phyloP scores from a whole-genome alignment of 2,113 vertebrate genomes.

The Anhinga rufa region DNA sequence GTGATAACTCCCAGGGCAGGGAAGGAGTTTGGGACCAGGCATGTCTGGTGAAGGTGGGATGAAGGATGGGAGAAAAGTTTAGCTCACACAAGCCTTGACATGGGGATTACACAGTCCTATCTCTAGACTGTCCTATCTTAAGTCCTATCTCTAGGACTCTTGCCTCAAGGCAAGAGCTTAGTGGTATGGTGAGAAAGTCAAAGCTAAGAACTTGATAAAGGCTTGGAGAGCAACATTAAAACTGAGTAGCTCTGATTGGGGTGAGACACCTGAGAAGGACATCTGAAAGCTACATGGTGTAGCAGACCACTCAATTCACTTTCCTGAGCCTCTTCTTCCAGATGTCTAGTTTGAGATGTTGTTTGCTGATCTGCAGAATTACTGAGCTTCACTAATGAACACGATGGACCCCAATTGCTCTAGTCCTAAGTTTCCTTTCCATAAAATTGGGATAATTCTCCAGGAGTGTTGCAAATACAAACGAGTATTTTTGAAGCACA shows the following conservation, averaged over 20 bases:
- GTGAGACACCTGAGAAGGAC: not conserved
- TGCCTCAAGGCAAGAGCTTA: not conserved
- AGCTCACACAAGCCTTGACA: not conserved
- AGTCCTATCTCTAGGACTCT: not conserved
- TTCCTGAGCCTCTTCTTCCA: not conserved
- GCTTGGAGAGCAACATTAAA: not conserved
- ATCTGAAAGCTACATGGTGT: not conserved
- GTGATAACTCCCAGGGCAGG: not conserved
- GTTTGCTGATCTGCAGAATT: not conserved
- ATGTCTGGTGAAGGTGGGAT: not conserved
- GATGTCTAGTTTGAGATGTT: not conserved
- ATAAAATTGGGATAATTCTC: not conserved
- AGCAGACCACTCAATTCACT: not conserved
- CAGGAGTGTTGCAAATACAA: not conserved
- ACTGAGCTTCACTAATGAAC: not conserved
- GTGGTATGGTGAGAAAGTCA: not conserved
- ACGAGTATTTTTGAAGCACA: not conserved
- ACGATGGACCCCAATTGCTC: fast-evolving
- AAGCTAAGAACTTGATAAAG: not conserved
- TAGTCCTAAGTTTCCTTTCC: not conserved
- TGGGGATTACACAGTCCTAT: not conserved
- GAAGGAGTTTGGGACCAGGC: not conserved
- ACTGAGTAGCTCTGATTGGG: not conserved
- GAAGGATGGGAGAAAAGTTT: not conserved
- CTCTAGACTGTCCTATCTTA: not conserved